A percentile compares a stretch with the other conserved stretches of the same genome.
phyloP scores from a whole-genome alignment of 1,140 invertebrate genomes.

The Lasioglossum albipes region DNA sequence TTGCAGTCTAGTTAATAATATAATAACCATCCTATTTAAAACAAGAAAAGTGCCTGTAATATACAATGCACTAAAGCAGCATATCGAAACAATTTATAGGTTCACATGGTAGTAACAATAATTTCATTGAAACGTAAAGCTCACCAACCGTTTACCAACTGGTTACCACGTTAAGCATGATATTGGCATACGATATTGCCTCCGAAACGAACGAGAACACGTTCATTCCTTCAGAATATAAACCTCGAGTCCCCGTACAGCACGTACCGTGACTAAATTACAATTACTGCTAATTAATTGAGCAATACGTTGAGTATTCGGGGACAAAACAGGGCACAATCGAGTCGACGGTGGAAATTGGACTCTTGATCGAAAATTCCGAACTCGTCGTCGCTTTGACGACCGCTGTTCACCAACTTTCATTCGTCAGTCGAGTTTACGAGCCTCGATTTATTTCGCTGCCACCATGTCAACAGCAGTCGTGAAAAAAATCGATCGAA shows the following conservation, averaged over 20 bases:
- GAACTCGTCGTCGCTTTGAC: slow-evolving; percentile 10
- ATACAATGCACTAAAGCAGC: too few species aligned
- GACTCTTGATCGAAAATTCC: slow-evolving; percentile 46
- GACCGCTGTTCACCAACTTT: slow-evolving; percentile 15
- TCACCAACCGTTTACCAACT: too few species aligned
- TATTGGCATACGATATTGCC: neutral
- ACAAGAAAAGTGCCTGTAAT: too few species aligned
- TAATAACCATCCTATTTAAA: too few species aligned
- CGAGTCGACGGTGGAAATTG: slow-evolving; percentile 47
- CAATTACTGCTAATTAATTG: slow-evolving; percentile 76
- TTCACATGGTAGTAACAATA: too few species aligned
- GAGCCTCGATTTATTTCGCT: neutral
- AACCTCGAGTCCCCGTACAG: slow-evolving; percentile 28
- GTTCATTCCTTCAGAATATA: slow-evolving; percentile 18
- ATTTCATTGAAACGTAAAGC: too few species aligned
- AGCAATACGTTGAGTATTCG: slow-evolving; percentile 52
- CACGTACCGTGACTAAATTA: slow-evolving; percentile 63
- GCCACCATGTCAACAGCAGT: too few species aligned
- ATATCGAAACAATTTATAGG: too few species aligned
- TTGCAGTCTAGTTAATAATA: too few species aligned
- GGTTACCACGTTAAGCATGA: neutral
- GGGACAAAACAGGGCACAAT: slow-evolving; percentile 37
- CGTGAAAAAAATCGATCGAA: neutral
- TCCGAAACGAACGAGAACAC: neutral
- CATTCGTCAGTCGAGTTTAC: neutral